Evolutionary conservation across 2,113 vertebrate genomes (phyloP).

Genomic region (Elaphurus davidianus): DNA sequence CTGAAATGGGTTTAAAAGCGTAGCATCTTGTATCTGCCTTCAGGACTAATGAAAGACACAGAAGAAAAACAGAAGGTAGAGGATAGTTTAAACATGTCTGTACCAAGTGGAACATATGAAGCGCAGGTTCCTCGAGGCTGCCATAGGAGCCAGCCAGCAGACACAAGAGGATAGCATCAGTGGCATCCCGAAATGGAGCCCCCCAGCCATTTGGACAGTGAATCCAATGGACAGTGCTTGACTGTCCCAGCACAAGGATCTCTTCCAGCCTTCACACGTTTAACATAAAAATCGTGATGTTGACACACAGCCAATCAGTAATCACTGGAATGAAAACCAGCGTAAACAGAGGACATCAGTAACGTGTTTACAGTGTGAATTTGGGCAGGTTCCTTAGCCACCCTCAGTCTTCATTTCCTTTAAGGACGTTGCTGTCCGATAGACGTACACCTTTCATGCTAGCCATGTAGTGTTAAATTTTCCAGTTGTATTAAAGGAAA

Average conservation of each 20-base stretch:
- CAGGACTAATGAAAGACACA: not conserved
- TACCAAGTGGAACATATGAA: not conserved
- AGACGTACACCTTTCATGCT: not conserved
- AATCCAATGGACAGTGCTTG: not conserved
- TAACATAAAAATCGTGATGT: not conserved
- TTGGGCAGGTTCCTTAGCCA: not conserved
- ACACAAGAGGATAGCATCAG: not conserved
- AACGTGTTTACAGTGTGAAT: not conserved
- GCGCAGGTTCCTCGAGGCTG: not conserved
- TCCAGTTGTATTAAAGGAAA: not conserved
- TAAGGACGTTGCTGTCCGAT: not conserved
- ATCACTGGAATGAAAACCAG: not conserved
- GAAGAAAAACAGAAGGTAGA: not conserved
- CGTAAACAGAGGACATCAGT: too few relatives aligned
- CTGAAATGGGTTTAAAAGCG: not conserved
- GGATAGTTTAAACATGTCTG: not conserved
- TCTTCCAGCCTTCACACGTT: not conserved
- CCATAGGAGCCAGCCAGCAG: rapidly evolving
- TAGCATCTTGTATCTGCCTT: not conserved
- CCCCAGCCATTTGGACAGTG: not conserved
- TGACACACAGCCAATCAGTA: not conserved
- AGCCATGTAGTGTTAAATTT: not conserved
- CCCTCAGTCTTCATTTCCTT: not conserved
- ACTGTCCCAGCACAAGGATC: not conserved
- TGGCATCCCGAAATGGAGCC: not conserved